Evolutionary conservation across 2,888 invertebrate genomes (phyloP).

Genomic region (Acanthopleura granulata): DNA sequence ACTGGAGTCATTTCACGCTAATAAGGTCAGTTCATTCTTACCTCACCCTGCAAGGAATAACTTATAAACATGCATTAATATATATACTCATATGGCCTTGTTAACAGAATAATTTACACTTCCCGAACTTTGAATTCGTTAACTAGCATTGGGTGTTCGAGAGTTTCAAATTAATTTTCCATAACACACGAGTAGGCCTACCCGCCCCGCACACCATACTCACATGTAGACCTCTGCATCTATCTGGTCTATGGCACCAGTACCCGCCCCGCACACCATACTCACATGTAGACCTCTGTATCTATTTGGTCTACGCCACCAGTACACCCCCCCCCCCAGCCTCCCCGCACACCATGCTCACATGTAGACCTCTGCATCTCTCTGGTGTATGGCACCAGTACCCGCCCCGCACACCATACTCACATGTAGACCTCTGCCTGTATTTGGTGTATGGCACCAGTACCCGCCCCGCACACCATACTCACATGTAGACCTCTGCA

Average conservation of each 20-base stretch:
- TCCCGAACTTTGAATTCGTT: no score
- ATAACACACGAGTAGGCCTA: conserved; percentile 40
- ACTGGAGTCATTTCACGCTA: no score
- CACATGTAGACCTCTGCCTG: conserved; percentile 38
- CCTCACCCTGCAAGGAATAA: no score
- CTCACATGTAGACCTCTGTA: conserved; percentile 39
- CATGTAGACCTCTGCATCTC: conserved; percentile 36
- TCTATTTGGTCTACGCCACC: conserved; percentile 30
- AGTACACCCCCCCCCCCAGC: no score
- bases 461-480: conserved; percentile 42
- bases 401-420: conserved; percentile 41
- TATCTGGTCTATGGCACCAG: conserved; percentile 33
- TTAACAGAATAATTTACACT: no score
- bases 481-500: conserved; percentile 38
- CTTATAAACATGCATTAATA: no score
- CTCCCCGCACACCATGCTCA: conserved; percentile 47
- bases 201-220: conserved; percentile 35
- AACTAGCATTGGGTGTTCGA: no score
- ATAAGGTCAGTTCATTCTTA: no score
- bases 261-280: conserved; percentile 45
- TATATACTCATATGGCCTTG: no score
- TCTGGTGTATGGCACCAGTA: conserved; percentile 32
- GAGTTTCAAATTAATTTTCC: no score
- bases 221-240: neutral
- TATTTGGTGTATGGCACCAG: conserved; percentile 32